Base-by-base conservation (phyloP, 2,113 vertebrate genomes). In the Osmerus mordax region DNA sequence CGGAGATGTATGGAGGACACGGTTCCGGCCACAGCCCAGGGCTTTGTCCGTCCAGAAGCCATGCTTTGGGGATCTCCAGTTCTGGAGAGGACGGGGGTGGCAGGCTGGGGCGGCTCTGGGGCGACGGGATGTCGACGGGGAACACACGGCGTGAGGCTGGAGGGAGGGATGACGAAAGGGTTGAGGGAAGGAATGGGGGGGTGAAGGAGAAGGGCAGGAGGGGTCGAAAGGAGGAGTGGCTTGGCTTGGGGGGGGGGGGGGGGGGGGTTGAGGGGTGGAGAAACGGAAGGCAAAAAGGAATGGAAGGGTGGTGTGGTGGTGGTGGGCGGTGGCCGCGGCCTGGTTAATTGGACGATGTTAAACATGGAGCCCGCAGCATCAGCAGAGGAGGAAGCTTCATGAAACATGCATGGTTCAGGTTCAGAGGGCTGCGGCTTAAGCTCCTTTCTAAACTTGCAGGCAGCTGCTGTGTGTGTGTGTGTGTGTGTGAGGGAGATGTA, bases 371-470 rank as follows among this genome's bases (percentile, higher is more conserved):
- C 3, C 21, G n/a, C n/a, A 65, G 16, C n/a, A 54, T 16, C 60
- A 47, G 32, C 21, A 41, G 60, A 52, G 61, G 60, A 41, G 18
- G 25, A 3, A 53, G 63, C 11, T 28, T 72, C 63, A 58, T 66
- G 63, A 65, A 72, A 72, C 53, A 64, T 64, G 60, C 60, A 72
- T 72, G 60, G 61, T 18, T 61, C n/a, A 64, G 41, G 23, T 32
- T 54, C 15, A 64, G 32, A 65, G 52, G 25, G 32, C 25, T 32
- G 47, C 16, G 8, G 41, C 60, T 63, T 28, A 32, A 32, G 18
- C 25, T 71, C 14, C 55, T 11, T 32, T 12, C 12, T 69, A 25
- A 15, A 53, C 19, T 16, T 41, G 29, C 63, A 65, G 36, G 36
- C 36, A 41, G 36, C 36, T 41, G 63, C 32, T 36, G 63, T 65